Percentiles rank a stretch among this genome's conserved stretches.
Evolutionary conservation across 2,888 invertebrate genomes (phyloP).

Genomic region (Scaptomyza tumidula): DNA sequence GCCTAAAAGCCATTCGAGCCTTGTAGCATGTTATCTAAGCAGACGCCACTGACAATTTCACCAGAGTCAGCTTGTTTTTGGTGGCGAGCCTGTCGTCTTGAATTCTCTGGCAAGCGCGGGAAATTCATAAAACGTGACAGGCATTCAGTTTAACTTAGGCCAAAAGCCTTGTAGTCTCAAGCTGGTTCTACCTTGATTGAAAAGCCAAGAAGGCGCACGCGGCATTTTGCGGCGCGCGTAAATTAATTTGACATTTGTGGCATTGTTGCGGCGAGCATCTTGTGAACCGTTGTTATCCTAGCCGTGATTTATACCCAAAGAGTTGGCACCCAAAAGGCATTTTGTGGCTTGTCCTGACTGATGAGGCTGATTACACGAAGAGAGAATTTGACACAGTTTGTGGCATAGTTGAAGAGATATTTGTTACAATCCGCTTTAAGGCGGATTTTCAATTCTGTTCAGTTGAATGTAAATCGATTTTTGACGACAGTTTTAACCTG

Average conservation of each 20-base stretch:
- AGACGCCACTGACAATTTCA: conserved; percentile 54
- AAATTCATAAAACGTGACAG: conserved; percentile 76
- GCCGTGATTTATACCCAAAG: conserved; percentile 68
- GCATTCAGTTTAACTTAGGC: conserved; percentile 22
- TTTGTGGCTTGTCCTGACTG: conserved; percentile 15
- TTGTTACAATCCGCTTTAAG: not conserved
- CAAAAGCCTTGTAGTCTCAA: not conserved
- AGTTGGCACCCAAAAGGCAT: conserved; percentile 45
- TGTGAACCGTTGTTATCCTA: conserved; percentile 33
- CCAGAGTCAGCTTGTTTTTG: conserved; percentile 57
- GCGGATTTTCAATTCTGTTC: not conserved
- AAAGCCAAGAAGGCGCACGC: conserved; percentile 58
- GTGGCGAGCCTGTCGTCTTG: conserved; percentile 10
- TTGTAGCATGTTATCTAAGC: conserved; percentile 55
- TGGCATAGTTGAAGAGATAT: conserved; percentile 21
- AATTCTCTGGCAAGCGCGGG: conserved; percentile 39
- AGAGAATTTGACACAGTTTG: conserved; percentile 30
- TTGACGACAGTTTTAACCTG: conserved; percentile 22
- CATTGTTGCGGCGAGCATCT: conserved; percentile 59
- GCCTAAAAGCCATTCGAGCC: conserved; percentile 55
- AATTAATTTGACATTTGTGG: conserved; percentile 77
- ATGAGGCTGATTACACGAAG: conserved; percentile 15
- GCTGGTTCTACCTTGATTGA: conserved; percentile 68
- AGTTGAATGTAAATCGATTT: conserved; percentile 8
- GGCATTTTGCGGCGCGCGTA: conserved; percentile 56